Evolutionary conservation across 2,113 vertebrate genomes (phyloP), one percentile per base, ranked within the genome.

Genomic region (Alectura lathami): DNA sequence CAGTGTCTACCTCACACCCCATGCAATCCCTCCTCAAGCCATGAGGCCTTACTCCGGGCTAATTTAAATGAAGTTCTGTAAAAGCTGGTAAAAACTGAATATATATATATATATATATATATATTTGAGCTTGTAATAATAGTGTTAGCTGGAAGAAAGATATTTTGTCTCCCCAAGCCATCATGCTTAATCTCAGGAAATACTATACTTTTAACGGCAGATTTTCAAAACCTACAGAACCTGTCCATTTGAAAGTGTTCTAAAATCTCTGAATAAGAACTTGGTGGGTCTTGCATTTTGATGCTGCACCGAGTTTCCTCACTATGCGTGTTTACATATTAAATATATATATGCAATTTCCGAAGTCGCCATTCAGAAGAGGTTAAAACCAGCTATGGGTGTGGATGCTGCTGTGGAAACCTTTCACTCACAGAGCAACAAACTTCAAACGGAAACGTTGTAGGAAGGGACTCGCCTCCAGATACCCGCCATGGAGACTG

Each of bases 381-480:
- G 56, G 43, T 40, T 43, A 68, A 91, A 92, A 56, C 51, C 69
- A 83, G 34, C 15, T 13, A 62, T 64, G 63, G 5, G 3, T 2
- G 32, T 4, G 32, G 40, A 66, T 18, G 34, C 51, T 74, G 26
- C 50, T 75, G 63, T 62, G 74, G 78, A 95, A 93, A 87, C 36
- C 24, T 30, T 47, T 84, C 75, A 91, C 85, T 93, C 78, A 85
- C 62, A 91, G 64, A 62, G 38, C 74, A 89, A 74, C 72, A 68
- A 59, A 82, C 34, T 72, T 95, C 91, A 67, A 68, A 59, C 38
- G 4, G 81, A 91, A 76, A 81, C 63, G n/a, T 51, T 85, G 51
- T 68, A 94, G 89, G 93, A 94, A 91, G 91, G 60, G 74, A 76
- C 79, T 78, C 21, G 72, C 91, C 62, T 76, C 79, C 66, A 72